Percentiles rank a stretch among this genome's conserved stretches.
phyloP scores from a whole-genome alignment of 64 coral and sea anemone genomes.

The Stylophora pistillata region DNA sequence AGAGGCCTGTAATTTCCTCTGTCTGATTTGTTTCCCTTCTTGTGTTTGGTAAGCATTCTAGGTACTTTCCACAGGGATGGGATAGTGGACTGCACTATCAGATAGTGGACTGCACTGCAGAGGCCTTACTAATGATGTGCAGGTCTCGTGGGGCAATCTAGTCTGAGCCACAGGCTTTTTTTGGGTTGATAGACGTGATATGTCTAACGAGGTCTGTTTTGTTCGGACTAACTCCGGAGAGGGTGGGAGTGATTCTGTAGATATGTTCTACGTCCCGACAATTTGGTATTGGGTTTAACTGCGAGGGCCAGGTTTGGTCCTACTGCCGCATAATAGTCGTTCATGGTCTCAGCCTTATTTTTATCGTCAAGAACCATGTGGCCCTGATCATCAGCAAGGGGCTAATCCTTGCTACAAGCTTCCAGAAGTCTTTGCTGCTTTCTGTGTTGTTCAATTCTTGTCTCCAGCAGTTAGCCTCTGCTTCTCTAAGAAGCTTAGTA shows the following conservation, averaged over 20 bases:
- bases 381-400: conserved; percentile 46
- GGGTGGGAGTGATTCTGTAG: no score
- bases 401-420: conserved; percentile 48
- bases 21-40: conserved; percentile 48
- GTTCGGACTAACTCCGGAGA: background rate
- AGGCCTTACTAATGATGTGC: no score
- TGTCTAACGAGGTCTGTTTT: conserved; percentile 42
- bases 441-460: conserved; percentile 34
- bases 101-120: conserved; percentile 19
- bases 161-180: conserved; percentile 44
- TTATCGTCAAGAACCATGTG: conserved; percentile 33
- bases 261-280: no score
- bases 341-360: conserved; percentile 51
- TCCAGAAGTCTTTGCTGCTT: conserved; percentile 68
- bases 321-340: conserved; percentile 58
- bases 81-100: no score
- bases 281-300: no score
- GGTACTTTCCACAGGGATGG: conserved; percentile 55
- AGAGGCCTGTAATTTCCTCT: conserved; percentile 52
- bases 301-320: no score
- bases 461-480: conserved; percentile 51
- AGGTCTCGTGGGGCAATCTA: conserved; percentile 54
- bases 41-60: conserved; percentile 29
- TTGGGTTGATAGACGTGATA: conserved; percentile 48
- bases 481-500: conserved; percentile 26